A percentile compares a stretch with the other conserved stretches of the same genome.
Conservation (phyloP, 2,113 vertebrate species). For the Plecotus auritus region DNA sequence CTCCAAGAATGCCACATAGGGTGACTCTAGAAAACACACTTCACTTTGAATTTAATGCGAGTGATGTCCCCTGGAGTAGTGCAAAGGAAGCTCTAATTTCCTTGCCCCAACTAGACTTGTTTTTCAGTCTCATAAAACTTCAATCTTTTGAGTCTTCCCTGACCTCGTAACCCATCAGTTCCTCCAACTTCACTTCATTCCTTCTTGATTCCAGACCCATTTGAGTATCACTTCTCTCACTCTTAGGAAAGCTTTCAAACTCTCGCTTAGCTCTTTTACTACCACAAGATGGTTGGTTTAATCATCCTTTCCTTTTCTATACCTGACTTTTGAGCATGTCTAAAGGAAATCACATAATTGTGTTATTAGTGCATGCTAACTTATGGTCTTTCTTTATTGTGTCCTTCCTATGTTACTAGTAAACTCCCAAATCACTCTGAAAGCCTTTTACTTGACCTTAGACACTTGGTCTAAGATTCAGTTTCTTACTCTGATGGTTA, state of each 20-base stretch:
- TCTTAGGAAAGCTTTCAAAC: neutral
- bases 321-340: neutral
- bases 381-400: neutral
- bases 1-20: neutral
- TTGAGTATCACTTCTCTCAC: neutral
- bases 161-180: neutral
- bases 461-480: neutral
- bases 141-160: neutral
- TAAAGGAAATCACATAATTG: neutral
- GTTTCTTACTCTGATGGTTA: neutral
- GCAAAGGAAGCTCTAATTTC: neutral
- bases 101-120: neutral
- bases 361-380: neutral
- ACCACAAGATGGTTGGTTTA: neutral
- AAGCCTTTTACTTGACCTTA: neutral
- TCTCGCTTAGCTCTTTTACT: neutral
- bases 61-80: neutral
- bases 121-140: neutral
- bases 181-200: neutral
- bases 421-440: neutral
- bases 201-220: neutral
- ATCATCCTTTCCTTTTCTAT: neutral
- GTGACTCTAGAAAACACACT: neutral
- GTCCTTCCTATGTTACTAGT: neutral
- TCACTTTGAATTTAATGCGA: neutral